Evolutionary conservation across 92 coral and sea anemone species (phyloP).

Genomic region (Phymanthus crucifer): DNA sequence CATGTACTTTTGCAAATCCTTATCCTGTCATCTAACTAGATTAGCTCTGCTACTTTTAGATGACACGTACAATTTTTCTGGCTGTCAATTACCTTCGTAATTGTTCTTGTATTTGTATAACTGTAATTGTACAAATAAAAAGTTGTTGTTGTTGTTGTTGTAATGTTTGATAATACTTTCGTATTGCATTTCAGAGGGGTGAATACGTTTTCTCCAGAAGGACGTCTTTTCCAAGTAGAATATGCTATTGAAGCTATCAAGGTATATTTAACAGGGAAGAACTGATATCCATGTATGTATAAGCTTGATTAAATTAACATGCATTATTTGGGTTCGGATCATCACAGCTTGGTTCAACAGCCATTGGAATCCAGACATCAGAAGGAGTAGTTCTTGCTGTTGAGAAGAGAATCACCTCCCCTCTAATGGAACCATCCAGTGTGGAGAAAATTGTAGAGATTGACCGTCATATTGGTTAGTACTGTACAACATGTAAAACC

Average conservation of each 20-base stretch:
- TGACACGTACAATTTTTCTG: too few species aligned
- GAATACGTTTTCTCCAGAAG: conserved; percentile 98
- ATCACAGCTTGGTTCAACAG: conserved; percentile 96
- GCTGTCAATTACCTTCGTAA: too few species aligned
- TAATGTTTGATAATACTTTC: not conserved
- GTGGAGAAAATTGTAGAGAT: conserved; percentile 98
- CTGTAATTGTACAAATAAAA: too few species aligned
- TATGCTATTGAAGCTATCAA: conserved; percentile 99
- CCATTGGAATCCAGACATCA: conserved; percentile 96
- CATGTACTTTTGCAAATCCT: too few species aligned
- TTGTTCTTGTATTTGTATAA: too few species aligned
- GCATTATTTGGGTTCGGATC: not conserved
- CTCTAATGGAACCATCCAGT: conserved; percentile 93
- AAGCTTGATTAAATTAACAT: not conserved
- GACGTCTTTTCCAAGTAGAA: conserved; percentile 97
- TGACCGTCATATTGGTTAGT: conserved; percentile 90
- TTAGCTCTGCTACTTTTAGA: too few species aligned
- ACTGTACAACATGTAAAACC: not conserved
- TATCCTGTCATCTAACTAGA: too few species aligned
- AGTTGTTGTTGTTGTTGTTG: too few species aligned
- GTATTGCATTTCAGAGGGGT: conserved; percentile 73
- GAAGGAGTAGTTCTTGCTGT: conserved; percentile 98
- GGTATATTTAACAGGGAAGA: conserved; percentile 48
- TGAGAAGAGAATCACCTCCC: conserved; percentile 94
- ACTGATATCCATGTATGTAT: too few species aligned